Conservation (phyloP, 2,797 vertebrate genomes). For the Pelochelys cantorii region DNA sequence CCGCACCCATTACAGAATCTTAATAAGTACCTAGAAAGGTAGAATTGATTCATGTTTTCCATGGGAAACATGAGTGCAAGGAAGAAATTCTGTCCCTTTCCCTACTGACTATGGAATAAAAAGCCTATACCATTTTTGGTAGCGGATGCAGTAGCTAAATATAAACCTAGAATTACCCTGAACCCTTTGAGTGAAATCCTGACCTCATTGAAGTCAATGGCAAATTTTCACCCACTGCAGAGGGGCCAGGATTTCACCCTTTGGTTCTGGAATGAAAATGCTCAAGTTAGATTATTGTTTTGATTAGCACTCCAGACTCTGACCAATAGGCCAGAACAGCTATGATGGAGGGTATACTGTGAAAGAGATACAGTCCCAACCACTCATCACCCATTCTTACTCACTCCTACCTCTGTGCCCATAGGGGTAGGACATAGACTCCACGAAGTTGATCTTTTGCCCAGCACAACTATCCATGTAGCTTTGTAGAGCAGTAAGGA, state of each 20-base stretch:
- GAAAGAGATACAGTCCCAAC: not conserved
- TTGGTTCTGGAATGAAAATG: not conserved
- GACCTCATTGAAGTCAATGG: fast-evolving
- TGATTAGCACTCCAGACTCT: not conserved
- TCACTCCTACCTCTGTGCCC: not conserved
- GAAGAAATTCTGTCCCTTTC: not conserved
- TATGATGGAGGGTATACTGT: not conserved
- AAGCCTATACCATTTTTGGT: not conserved
- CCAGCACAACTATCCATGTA: not conserved
- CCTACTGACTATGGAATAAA: not conserved
- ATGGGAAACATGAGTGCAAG: not conserved
- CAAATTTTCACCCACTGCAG: not conserved
- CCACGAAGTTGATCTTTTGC: not conserved
- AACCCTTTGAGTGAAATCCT: not conserved
- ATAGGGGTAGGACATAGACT: not conserved
- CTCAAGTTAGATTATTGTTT: not conserved
- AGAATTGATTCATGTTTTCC: not conserved
- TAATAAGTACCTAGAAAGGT: not conserved
- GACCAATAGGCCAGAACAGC: not conserved
- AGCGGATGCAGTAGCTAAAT: not conserved
- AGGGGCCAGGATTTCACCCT: not conserved
- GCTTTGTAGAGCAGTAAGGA: not conserved
- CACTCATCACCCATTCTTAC: not conserved
- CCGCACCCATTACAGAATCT: no score
- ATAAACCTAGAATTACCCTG: not conserved